These are phyloP conservation scores for Hanleya hanleyi DNA, from an alignment of 2,888 invertebrate species.

Conservation along the genomic window DNA sequence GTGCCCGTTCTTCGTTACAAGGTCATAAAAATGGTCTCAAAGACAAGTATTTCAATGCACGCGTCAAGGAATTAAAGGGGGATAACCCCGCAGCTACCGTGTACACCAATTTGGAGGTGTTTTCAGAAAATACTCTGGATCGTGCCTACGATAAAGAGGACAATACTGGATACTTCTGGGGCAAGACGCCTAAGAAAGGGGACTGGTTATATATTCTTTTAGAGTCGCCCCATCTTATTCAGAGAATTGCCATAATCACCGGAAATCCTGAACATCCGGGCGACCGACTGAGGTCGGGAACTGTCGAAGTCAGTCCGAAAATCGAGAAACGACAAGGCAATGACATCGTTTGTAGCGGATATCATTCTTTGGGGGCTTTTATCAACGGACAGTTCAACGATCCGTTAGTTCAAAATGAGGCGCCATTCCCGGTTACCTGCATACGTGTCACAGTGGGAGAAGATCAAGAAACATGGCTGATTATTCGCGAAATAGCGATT, in stretches of 20 bases:
- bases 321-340: conserved; percentile 26
- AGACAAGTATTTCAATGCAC: conserved; percentile 3
- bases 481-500: conserved; percentile 71
- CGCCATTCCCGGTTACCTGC: conserved; percentile 62
- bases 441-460: conserved; percentile 65
- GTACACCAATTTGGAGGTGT: conserved; percentile 64
- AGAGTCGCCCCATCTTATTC: conserved; percentile 52
- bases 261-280: conserved; percentile 56
- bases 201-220: conserved; percentile 69
- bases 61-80: conserved; percentile 49
- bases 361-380: conserved; percentile 46
- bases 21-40: neutral
- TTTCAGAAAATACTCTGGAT: conserved; percentile 65
- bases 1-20: neutral
- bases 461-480: conserved; percentile 68
- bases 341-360: conserved; percentile 39
- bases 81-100: conserved; percentile 70
- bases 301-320: conserved; percentile 54
- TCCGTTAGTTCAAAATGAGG: conserved; percentile 34
- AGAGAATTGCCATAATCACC: conserved; percentile 62
- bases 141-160: conserved; percentile 66
- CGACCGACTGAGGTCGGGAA: conserved; percentile 58
- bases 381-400: conserved; percentile 62
- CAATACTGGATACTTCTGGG: conserved; percentile 70
- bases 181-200: conserved; percentile 56